phyloP scores from a whole-genome alignment of 2,113 vertebrate genomes.

The Eurypyga helias region DNA sequence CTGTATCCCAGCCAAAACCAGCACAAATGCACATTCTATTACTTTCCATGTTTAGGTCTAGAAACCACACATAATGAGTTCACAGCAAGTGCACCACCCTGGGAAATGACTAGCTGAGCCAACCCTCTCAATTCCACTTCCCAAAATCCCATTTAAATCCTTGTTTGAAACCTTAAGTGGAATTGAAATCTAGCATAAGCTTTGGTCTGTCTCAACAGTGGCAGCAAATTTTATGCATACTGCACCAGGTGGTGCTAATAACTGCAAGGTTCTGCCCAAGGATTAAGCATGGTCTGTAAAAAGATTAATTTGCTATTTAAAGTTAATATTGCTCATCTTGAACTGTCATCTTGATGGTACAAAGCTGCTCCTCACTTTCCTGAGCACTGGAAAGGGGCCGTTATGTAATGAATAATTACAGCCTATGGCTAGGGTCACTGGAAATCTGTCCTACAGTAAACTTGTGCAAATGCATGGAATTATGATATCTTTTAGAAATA shows the following conservation, averaged over 20 bases:
- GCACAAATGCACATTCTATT: background rate
- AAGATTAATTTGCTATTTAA: constrained; percentile 57
- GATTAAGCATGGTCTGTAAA: constrained; percentile 32
- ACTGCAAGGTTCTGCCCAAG: background rate
- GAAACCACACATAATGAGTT: background rate
- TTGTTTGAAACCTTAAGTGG: background rate
- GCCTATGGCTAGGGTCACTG: background rate
- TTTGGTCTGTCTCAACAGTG: background rate
- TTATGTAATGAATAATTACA: constrained; percentile 17
- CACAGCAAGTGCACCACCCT: background rate
- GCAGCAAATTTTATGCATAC: background rate
- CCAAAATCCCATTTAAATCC: constrained; percentile 6
- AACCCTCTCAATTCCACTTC: background rate
- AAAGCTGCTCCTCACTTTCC: constrained; percentile 1
- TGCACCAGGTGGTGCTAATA: constrained; percentile 18
- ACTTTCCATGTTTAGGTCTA: background rate
- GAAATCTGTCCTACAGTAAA: constrained; percentile 20
- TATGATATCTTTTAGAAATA: constrained; percentile 9
- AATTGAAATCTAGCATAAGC: constrained; percentile 1
- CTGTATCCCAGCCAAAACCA: too few relatives aligned
- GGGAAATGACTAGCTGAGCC: background rate
- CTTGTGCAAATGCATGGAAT: background rate
- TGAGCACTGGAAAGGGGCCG: background rate
- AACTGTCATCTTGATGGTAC: background rate
- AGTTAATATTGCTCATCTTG: constrained; percentile 47